phyloP scores from a whole-genome alignment of 2,888 invertebrate species.

The Parapristionchus giblindavisi region DNA sequence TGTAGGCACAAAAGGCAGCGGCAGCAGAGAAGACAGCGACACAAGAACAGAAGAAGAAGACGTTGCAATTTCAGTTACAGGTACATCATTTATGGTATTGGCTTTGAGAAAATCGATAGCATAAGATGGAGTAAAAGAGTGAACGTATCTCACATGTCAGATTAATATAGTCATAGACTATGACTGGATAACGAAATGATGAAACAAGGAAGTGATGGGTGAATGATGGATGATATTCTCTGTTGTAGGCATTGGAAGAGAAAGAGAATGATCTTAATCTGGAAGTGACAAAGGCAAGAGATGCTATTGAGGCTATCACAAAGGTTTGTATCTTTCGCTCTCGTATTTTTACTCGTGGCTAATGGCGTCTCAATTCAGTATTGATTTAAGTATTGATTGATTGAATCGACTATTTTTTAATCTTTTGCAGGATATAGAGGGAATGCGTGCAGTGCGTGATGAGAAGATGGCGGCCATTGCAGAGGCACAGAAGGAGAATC shows the following conservation, averaged over 20 bases:
- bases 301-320: constrained; percentile 56
- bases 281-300: constrained; percentile 76
- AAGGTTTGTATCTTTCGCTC: constrained; percentile 13
- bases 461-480: constrained; percentile 81
- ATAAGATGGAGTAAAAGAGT: background rate
- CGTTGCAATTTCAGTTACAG: constrained; percentile 80
- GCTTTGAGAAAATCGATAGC: background rate
- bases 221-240: too few species aligned
- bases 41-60: constrained; percentile 87
- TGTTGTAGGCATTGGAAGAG: constrained; percentile 76
- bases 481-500: constrained; percentile 78
- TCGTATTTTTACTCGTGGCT: background rate
- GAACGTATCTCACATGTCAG: too few species aligned
- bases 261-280: constrained; percentile 83
- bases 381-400: background rate
- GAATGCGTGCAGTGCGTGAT: constrained; percentile 90
- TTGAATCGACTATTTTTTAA: background rate
- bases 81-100: background rate
- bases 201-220: too few species aligned
- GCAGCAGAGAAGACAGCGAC: constrained; percentile 80
- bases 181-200: too few species aligned
- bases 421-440: constrained; percentile 81
- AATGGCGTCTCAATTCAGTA: background rate
- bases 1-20: constrained; percentile 61
- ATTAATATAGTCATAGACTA: too few species aligned